Evolutionary conservation across 2,113 vertebrate species (phyloP).

Genomic region (Tautogolabrus adspersus): DNA sequence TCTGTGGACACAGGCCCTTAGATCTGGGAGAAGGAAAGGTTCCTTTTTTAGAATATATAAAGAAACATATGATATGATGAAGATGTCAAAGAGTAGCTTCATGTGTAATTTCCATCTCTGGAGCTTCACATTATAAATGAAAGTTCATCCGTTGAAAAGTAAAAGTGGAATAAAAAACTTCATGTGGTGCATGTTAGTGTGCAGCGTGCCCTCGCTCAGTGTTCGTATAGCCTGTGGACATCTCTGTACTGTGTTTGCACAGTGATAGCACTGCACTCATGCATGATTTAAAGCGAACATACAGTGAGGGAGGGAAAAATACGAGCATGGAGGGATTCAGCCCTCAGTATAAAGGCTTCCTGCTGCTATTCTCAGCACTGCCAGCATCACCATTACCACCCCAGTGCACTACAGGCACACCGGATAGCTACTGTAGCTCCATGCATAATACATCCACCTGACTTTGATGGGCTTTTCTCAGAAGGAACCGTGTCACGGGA

Average conservation of each 20-base stretch:
- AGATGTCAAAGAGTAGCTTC: too few species aligned
- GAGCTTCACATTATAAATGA: neutral
- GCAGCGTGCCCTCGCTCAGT: neutral
- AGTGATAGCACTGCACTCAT: neutral
- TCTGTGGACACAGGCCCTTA: too few species aligned
- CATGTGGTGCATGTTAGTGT: too few species aligned
- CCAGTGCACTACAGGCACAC: conserved; percentile 48
- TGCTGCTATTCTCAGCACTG: conserved; percentile 58
- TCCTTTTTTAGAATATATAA: too few species aligned
- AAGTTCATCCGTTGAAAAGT: neutral
- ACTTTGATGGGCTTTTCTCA: conserved; percentile 73
- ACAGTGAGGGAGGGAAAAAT: conserved; percentile 7
- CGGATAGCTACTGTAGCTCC: conserved; percentile 52
- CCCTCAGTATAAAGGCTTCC: conserved; percentile 45
- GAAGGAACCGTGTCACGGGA: conserved; percentile 63
- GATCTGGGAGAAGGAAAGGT: too few species aligned
- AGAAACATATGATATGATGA: too few species aligned
- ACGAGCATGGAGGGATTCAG: conserved; percentile 18
- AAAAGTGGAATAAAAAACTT: too few species aligned
- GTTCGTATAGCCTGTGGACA: neutral
- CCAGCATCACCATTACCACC: conserved; percentile 60
- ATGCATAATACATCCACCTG: conserved; percentile 69
- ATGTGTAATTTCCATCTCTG: too few species aligned
- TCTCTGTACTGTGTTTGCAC: neutral
- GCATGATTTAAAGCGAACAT: conserved; percentile 6